Conservation (phyloP, 2,113 vertebrate genomes). For the Sterna hirundo region DNA sequence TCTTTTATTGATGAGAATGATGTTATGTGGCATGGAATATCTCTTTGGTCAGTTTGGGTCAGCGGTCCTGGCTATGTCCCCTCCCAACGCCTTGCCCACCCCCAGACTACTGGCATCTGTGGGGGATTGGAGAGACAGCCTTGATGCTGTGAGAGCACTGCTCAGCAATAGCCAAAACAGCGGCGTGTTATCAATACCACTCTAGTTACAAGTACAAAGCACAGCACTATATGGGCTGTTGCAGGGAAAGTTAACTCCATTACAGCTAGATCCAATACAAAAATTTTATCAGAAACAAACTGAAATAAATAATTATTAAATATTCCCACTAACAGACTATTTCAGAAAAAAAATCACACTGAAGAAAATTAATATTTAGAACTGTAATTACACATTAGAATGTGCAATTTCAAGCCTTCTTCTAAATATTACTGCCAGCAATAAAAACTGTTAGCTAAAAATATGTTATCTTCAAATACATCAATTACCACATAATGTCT, state of each 20-base stretch:
- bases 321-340: not conserved
- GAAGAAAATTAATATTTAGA: not conserved
- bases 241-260: not conserved
- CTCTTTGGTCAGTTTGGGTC: not conserved
- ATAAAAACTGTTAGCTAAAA: not conserved
- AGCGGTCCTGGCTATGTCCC: not conserved
- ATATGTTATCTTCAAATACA: not conserved
- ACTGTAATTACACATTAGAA: not conserved
- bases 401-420: not conserved
- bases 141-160: not conserved
- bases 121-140: not conserved
- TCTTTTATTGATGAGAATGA: not conserved
- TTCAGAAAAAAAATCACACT: not conserved
- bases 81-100: not conserved
- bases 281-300: not conserved
- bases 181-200: not conserved
- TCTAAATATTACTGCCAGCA: not conserved
- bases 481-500: not conserved
- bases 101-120: not conserved
- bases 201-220: not conserved
- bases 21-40: not conserved
- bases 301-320: not conserved
- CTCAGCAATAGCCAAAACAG: not conserved
- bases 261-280: not conserved
- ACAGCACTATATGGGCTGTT: not conserved